phyloP scores from a whole-genome alignment of 2,113 vertebrate species.

The Misgurnus mizolepis region DNA sequence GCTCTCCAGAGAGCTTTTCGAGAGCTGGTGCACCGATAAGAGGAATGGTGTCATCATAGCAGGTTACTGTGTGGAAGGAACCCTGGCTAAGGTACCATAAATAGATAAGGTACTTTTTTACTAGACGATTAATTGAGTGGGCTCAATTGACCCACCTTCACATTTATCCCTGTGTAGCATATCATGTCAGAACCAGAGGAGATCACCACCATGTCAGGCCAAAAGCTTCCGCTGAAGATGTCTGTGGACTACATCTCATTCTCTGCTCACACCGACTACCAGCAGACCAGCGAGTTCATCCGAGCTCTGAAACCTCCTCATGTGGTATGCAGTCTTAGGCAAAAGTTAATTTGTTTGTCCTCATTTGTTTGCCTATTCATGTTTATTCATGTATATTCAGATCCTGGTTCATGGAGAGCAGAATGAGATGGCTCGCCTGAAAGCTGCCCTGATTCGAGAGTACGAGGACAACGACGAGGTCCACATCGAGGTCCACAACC shows the following conservation, averaged over 20 bases:
- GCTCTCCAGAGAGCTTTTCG: constrained; percentile 93
- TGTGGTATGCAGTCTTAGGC: constrained; percentile 78
- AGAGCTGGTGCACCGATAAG: constrained; percentile 99
- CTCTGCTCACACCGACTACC: constrained; percentile 98
- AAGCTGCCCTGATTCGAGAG: constrained; percentile 93
- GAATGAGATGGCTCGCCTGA: constrained; percentile 97
- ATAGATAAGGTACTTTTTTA: too few species aligned
- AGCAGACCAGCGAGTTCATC: constrained; percentile 99
- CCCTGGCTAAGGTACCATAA: constrained; percentile 87
- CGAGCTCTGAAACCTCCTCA: constrained; percentile 95
- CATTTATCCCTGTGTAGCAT: constrained; percentile 74
- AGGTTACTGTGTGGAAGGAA: constrained; percentile 97
- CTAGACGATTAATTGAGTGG: not conserved
- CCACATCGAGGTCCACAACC: constrained; percentile 96
- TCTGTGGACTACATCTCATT: constrained; percentile 99
- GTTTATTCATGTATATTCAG: constrained; percentile 63
- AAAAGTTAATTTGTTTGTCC: not conserved
- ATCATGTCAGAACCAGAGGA: constrained; percentile 99
- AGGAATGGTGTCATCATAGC: constrained; percentile 98
- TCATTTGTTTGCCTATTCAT: not conserved
- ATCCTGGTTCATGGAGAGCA: constrained; percentile 97
- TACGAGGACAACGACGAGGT: constrained; percentile 98
- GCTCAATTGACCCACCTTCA: not conserved
- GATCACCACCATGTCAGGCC: constrained; percentile 98
- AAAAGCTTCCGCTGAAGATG: constrained; percentile 98